Conservation (phyloP, 2,113 vertebrate species). For the Pseudopodoces humilis region DNA sequence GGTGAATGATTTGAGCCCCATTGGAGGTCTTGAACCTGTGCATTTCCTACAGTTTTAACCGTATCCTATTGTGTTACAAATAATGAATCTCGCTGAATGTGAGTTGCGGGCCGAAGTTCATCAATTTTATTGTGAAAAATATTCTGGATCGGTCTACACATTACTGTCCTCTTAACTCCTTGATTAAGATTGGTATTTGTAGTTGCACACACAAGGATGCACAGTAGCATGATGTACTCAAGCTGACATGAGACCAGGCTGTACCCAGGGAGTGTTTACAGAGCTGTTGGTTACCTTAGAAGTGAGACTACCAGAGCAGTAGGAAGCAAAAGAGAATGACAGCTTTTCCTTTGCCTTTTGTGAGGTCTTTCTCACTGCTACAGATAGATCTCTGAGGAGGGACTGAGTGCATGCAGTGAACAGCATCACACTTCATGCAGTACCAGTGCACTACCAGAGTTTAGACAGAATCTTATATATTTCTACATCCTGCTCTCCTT, state of each 20-base stretch:
- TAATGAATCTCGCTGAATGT: not conserved
- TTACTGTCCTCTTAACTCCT: not conserved
- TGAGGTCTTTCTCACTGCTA: not conserved
- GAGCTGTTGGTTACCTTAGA: not conserved
- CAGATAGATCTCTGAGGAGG: not conserved
- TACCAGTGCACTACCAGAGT: not conserved
- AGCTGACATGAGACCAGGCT: not conserved
- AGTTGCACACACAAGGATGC: not conserved
- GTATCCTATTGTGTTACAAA: not conserved
- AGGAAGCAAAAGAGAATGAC: not conserved
- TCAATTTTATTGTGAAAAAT: not conserved
- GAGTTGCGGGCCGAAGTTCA: not conserved
- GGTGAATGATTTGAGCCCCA: not conserved
- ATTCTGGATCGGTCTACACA: not conserved
- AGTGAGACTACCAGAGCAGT: not conserved
- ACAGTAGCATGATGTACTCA: not conserved
- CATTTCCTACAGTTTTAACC: not conserved
- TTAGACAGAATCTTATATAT: not conserved
- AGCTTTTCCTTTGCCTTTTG: not conserved
- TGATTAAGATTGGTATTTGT: not conserved
- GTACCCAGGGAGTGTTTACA: not conserved
- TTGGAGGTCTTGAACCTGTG: not conserved
- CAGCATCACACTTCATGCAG: rapidly evolving
- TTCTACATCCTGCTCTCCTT: not conserved
- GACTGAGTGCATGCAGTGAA: not conserved